Base-by-base conservation (phyloP, 2,888 invertebrate species). In the Ochlodes sylvanus region DNA sequence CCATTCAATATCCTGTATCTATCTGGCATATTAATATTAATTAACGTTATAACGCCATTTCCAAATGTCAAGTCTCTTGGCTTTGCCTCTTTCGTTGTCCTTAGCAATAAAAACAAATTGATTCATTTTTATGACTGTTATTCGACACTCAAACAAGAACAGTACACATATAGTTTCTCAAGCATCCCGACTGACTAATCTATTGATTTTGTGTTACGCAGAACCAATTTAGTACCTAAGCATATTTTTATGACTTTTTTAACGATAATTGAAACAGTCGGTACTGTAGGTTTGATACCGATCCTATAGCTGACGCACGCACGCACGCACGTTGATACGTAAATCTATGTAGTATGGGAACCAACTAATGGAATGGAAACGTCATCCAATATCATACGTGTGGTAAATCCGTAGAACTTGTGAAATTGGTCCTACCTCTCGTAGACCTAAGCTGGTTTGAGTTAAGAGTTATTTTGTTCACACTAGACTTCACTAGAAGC, bases 261-360 rank as follows among this genome's bases (percentile, higher is more conserved):
- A 85, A 85, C 83, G 77, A 77, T 84, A 81, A 82, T 84, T 81
- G 81, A 80, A 83, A 82, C 76, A 75, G 69, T 72, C 58, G 65
- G 63, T 57, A 64, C 27, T 27, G 27, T 27, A 5, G 5, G 27
- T 27, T 27, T 27, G 27, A 32, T 15, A 56, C 76, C 80, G 83
- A 82, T 83, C 80, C 80, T 70, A 72, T 74, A 69, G 77, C 78
- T 87, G 88, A 87, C 87, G 86, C 87, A 86, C 85, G 78, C 80
- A 77, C 81, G 76, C 73, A 73, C 80, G 76, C 73, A 73, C 75
- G 52, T 21, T 19, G 12, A 52, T 6, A 52, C 52, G 12, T 14
- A 21, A 52, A 21, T 12, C 21, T 14, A 21, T 19, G 52, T 21
- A 52, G 14, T 21, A 21, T 19, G 19, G 52, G 10, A 14, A 52